A percentile compares a stretch with the other conserved stretches of the same genome.
These are phyloP conservation scores for Salvelinus namaycush DNA, from an alignment of 2,113 vertebrate species.

Conservation along the genomic window DNA sequence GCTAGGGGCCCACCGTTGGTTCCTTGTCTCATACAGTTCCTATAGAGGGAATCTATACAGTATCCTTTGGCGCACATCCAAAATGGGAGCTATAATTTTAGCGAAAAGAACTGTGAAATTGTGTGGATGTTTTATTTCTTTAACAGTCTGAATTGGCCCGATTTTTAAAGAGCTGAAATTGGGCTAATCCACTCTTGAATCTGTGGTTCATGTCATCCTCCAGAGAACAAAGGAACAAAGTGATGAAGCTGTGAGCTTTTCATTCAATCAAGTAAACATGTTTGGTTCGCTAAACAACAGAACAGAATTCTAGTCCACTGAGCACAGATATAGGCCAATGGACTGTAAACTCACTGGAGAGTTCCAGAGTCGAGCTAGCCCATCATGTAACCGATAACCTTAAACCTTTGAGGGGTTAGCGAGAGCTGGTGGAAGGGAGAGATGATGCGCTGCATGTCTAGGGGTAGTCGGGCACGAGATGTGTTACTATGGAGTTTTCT, in stretches of 20 bases:
- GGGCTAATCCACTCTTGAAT: constrained; percentile 30
- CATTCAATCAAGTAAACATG: constrained; percentile 54
- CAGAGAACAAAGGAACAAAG: constrained; percentile 69
- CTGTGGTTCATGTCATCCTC: constrained; percentile 68
- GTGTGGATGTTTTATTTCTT: constrained; percentile 17
- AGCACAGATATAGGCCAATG: neutral
- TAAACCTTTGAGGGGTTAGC: neutral
- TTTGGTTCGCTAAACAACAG: neutral
- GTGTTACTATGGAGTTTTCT: constrained; percentile 20
- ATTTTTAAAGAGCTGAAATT: constrained; percentile 20
- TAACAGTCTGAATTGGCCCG: constrained; percentile 23
- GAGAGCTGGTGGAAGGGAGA: neutral
- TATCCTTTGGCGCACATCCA: constrained; percentile 33
- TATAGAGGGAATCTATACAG: neutral
- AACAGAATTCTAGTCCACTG: neutral
- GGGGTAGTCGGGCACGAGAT: constrained; percentile 32
- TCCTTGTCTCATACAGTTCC: neutral
- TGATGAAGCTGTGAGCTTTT: constrained; percentile 68
- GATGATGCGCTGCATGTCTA: neutral
- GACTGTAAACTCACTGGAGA: neutral
- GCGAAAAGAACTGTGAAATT: constrained; percentile 12
- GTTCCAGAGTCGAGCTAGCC: neutral
- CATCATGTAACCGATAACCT: neutral
- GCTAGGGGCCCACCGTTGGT: neutral
- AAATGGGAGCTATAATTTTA: neutral